Percentiles rank a stretch among this genome's conserved stretches.
Conservation (phyloP, 2,113 vertebrate species). For the Chaetodon auriga region DNA sequence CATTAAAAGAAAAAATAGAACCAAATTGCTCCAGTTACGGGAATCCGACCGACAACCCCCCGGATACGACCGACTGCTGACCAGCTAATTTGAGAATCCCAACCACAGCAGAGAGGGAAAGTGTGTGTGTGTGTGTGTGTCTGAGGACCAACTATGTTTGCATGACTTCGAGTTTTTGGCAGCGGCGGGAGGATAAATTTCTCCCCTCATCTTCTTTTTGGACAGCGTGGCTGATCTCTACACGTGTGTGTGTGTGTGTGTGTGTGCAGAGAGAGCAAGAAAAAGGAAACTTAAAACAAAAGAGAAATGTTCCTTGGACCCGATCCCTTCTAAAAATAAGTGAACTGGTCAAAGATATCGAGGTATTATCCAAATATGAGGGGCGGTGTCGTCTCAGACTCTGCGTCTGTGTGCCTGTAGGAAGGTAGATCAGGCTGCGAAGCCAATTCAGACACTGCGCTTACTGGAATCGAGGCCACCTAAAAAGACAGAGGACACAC, state of each 20-base stretch:
- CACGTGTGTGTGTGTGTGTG: neutral
- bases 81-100: constrained; percentile 77
- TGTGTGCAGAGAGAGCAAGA: neutral
- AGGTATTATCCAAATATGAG: constrained; percentile 59
- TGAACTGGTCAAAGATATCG: constrained; percentile 68
- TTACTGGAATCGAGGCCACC: constrained; percentile 76
- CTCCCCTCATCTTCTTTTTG: constrained; percentile 66
- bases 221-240: constrained; percentile 32
- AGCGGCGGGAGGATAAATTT: constrained; percentile 56
- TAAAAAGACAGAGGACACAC: constrained; percentile 58
- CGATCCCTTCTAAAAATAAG: constrained; percentile 74
- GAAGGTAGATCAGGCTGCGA: constrained; percentile 38
- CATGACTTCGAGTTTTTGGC: constrained; percentile 72
- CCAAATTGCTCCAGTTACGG: constrained; percentile 73
- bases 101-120: constrained; percentile 63
- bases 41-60: constrained; percentile 75
- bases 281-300: constrained; percentile 49
- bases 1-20: constrained; percentile 41
- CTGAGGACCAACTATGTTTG: constrained; percentile 57
- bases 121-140: constrained; percentile 35
- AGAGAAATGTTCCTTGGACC: constrained; percentile 58
- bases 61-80: constrained; percentile 70
- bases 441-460: constrained; percentile 56
- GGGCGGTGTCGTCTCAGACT: constrained; percentile 33
- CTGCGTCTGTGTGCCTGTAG: neutral